These are phyloP conservation scores for Aspidapion aeneum DNA, from an alignment of 2,888 invertebrate genomes.

Conservation along the genomic window DNA sequence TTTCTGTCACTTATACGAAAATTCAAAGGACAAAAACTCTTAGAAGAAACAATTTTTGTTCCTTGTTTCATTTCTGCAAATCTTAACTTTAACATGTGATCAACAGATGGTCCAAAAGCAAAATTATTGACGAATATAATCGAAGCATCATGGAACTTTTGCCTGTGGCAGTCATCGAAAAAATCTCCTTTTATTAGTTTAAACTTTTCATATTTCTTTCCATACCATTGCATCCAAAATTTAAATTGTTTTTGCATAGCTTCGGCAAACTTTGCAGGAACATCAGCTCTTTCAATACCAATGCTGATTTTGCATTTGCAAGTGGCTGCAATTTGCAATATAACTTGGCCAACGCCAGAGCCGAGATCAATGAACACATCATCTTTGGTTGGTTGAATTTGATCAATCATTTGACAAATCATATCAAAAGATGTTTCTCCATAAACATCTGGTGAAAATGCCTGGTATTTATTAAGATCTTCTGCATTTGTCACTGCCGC, in stretches of 20 bases:
- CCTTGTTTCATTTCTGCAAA: slow-evolving; percentile 26
- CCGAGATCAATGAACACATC: slow-evolving; percentile 25
- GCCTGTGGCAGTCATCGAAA: slow-evolving; percentile 21
- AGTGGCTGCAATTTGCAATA: slow-evolving; percentile 24
- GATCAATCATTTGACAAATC: slow-evolving; percentile 21
- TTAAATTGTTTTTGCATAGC: slow-evolving; percentile 21
- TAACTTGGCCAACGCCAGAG: slow-evolving; percentile 26
- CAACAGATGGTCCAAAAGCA: slow-evolving; percentile 24
- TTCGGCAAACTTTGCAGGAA: slow-evolving; percentile 23
- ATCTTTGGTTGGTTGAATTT: slow-evolving; percentile 23
- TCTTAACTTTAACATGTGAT: slow-evolving; percentile 22
- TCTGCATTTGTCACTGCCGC: slow-evolving; percentile 23
- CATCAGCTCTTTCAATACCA: slow-evolving; percentile 24
- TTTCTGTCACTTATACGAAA: slow-evolving; percentile 25
- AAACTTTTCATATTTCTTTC: slow-evolving; percentile 18
- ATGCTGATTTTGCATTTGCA: slow-evolving; percentile 17
- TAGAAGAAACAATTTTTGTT: slow-evolving; percentile 26
- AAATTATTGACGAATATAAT: slow-evolving; percentile 26
- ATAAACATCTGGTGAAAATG: slow-evolving; percentile 26
- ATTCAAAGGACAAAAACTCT: slow-evolving; percentile 25
- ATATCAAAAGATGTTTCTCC: slow-evolving; percentile 27
- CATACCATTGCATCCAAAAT: slow-evolving; percentile 28
- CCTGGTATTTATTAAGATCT: slow-evolving; percentile 24
- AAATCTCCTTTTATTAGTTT: slow-evolving; percentile 22
- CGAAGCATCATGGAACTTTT: slow-evolving; percentile 18